Conservation (phyloP, 1,140 invertebrate genomes). For the Drosophila kanapiae region DNA sequence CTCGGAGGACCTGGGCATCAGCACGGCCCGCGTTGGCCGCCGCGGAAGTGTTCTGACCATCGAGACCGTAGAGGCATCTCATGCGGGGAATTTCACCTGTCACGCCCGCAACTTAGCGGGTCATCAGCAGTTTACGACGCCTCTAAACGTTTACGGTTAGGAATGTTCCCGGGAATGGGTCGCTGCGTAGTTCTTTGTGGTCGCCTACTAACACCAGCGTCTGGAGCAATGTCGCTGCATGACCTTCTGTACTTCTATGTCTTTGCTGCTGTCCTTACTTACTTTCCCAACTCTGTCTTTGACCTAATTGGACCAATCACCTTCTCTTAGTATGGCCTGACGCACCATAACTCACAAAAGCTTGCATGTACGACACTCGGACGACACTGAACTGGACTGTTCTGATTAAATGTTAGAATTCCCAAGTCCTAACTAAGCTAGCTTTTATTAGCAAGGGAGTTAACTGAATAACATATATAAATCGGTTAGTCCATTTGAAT, state of each 20-base stretch:
- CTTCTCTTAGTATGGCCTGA: slow-evolving; percentile 29
- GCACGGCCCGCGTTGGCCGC: slow-evolving; percentile 87
- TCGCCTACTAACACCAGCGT: slow-evolving; percentile 47
- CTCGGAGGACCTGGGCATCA: slow-evolving; percentile 85
- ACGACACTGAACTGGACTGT: slow-evolving; percentile 16
- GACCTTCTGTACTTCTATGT: slow-evolving; percentile 39
- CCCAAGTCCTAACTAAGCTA: neutral
- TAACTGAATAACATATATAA: no score
- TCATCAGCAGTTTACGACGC: slow-evolving; percentile 68
- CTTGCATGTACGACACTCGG: slow-evolving; percentile 49
- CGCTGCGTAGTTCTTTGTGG: slow-evolving; percentile 46
- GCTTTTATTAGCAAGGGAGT: neutral
- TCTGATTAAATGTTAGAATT: neutral
- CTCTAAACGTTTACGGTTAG: slow-evolving; percentile 85
- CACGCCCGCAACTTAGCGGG: slow-evolving; percentile 90
- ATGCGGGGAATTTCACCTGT: slow-evolving; percentile 89
- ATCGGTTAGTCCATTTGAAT: neutral
- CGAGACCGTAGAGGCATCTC: slow-evolving; percentile 87
- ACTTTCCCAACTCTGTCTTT: slow-evolving; percentile 17
- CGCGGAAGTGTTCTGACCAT: slow-evolving; percentile 89
- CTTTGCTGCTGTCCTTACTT: slow-evolving; percentile 25
- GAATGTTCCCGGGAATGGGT: neutral
- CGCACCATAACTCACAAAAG: slow-evolving; percentile 34
- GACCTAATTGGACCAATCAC: slow-evolving; percentile 30
- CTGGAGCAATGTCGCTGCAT: slow-evolving; percentile 51